These are phyloP conservation scores for Sphyrna mokarran DNA, from an alignment of 2,113 vertebrate genomes.

Conservation along the genomic window DNA sequence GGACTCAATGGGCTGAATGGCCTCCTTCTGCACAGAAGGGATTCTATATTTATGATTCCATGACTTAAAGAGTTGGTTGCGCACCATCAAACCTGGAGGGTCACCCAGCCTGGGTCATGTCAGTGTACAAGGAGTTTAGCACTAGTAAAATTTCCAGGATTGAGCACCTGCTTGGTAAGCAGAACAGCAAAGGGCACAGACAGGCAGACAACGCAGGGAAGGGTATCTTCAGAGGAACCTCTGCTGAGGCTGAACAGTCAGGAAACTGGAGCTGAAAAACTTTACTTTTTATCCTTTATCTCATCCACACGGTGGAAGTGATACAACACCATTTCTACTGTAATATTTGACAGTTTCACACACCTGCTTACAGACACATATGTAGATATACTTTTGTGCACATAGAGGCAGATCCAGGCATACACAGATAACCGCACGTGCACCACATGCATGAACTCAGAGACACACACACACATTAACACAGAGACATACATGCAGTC, in stretches of 20 bases:
- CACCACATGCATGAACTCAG: not conserved
- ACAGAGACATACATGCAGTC: not conserved
- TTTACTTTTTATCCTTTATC: not conserved
- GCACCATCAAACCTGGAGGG: not conserved
- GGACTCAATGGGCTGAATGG: too few species aligned
- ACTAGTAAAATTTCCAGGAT: not conserved
- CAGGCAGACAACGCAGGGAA: not conserved
- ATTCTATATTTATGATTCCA: too few species aligned
- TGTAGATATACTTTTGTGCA: not conserved
- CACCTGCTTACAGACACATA: not conserved
- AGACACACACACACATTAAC: not conserved
- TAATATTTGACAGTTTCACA: not conserved
- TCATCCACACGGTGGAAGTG: not conserved
- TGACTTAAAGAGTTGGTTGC: not conserved
- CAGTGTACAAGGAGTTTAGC: not conserved
- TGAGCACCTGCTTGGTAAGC: not conserved
- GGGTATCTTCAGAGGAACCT: not conserved
- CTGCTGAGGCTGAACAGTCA: not conserved
- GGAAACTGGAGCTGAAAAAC: not conserved
- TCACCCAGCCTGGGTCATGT: not conserved
- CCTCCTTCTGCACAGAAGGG: too few species aligned
- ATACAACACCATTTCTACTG: not conserved
- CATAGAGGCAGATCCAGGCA: not conserved
- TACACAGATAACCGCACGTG: not conserved
- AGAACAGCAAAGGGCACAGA: not conserved